Evolutionary conservation across 2,888 invertebrate genomes (phyloP), one percentile per base, ranked within the genome.

Genomic region (Drosophila atroscutellata): DNA sequence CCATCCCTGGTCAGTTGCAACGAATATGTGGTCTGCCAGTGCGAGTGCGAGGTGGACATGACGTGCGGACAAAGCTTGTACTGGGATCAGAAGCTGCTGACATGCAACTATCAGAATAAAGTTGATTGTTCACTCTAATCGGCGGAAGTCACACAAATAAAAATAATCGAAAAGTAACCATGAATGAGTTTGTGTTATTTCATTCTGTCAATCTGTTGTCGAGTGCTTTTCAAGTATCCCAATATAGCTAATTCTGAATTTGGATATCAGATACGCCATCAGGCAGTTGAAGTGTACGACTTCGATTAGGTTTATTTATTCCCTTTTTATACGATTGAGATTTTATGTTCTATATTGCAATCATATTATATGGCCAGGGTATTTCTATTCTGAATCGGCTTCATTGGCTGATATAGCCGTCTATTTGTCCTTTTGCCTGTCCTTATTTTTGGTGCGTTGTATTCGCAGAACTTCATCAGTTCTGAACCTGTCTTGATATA

Each of bases 21-120:
- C 6, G 66, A 51, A 1, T 91, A 76, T 36, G 65, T 81, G 4
- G 64, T 91, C 24, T 91, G 91, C 26, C 90, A 91, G 51, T 91
- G 91, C 52, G 91, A 91, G 60, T 91, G 91, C 51, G 91, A 91
- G 62, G 75, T 91, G n/a, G 64, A 70, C 15, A 54, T 76, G 87
- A 9, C 63, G 6, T 85, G 84, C 11, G 7, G 28, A 0, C 28
- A 26, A 0, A 70, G 59, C 0, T 47, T 85, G 2, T 73, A 81
- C n/a, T 85, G 84, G 84, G 83, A 85, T 26, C 0, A 45, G 3
- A 0, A 0, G 0, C 1, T n/a, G 0, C 0, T 2, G 5, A 77
- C 83, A 4, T 85, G 84, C 64, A 75, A 85, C 58, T 85, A 81
- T 30, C 7, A 59, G 1, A 1, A 9, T 9, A 20, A 69, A 0